Evolutionary conservation across 2,888 invertebrate species (phyloP), one percentile per base, ranked within the genome.

Genomic region (Campoplex nolae): DNA sequence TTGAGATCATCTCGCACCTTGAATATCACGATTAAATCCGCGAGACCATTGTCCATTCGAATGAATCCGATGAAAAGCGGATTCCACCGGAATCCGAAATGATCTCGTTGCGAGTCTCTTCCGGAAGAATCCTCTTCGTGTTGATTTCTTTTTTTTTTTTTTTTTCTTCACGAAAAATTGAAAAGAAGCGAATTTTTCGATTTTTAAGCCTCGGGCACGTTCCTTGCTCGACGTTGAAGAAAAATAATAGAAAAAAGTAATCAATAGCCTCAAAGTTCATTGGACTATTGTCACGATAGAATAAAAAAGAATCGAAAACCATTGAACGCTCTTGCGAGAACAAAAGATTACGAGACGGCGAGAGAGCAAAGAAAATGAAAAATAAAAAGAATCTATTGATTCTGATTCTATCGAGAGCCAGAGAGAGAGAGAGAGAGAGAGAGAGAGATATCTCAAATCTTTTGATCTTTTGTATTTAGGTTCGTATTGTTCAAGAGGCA

Each of bases 401-500:
- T 6, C 4, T 23, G 23, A 23, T 28, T 58, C 48, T n/a, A 45
- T 48, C 62, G 32, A 62, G 16, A 62, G 7, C 11, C 62, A 32
- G 13, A 13, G 13, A 13, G 28, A 32, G 62, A 62, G 28, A 32
- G 62, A 62, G 28, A 32, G 62, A 62, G 28, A 32, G 62, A 32
- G 13, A 13, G 13, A 13, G 28, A 32, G 62, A 62, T 35, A 28
- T 65, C 48, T 16, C 38, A 38, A 56, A 23, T 68, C 62, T 65
- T 45, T 74, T 54, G 71, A 76, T 79, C 51, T 81, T 71, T 79
- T 87, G 28, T 84, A 86, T 86, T 84, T 56, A 96, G 96, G 93
- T 96, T 96, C 92, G 96, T 96, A 58, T 93, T 96, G 84, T 96
- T 96, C 92, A 96, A 96, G 92, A 95, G 96, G 89, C 96, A 96